phyloP scores from a whole-genome alignment of 2,113 vertebrate species.

The Microtus pennsylvanicus region DNA sequence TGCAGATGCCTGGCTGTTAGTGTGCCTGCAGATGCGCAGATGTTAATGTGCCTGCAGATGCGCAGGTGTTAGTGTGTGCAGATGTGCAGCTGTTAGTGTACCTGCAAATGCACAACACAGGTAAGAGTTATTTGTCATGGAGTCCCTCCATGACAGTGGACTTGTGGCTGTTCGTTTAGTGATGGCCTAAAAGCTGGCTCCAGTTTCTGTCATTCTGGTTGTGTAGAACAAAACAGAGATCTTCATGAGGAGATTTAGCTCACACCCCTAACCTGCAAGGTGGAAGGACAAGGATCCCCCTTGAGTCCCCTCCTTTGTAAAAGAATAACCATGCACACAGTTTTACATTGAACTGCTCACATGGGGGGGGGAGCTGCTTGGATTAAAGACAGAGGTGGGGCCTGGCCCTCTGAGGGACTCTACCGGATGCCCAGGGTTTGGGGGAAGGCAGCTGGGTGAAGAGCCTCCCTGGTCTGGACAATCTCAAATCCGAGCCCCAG shows the following conservation, averaged over 20 bases:
- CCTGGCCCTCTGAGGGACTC: neutral
- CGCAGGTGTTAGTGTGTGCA: too few species aligned
- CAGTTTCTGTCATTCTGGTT: neutral
- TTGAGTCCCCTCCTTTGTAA: neutral
- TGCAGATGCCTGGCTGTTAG: neutral
- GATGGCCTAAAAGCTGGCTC: neutral
- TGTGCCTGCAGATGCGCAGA: too few species aligned
- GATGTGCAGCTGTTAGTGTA: neutral
- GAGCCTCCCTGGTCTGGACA: fast-evolving
- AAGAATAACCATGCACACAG: fast-evolving
- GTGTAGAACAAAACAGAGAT: too few species aligned
- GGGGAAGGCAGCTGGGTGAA: neutral
- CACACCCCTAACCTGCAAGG: neutral
- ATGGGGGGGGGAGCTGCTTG: fast-evolving
- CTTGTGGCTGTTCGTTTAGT: neutral
- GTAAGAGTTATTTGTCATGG: fast-evolving
- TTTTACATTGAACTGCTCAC: neutral
- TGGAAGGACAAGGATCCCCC: neutral
- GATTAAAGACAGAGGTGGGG: neutral
- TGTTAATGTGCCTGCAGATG: neutral
- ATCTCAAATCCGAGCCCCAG: neutral
- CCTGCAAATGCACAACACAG: too few species aligned
- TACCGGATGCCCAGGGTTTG: neutral
- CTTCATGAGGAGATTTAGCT: neutral
- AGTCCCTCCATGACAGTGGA: neutral